These are phyloP conservation scores for Aphrophora alni DNA, from an alignment of 2,888 invertebrate genomes.

Conservation along the genomic window DNA sequence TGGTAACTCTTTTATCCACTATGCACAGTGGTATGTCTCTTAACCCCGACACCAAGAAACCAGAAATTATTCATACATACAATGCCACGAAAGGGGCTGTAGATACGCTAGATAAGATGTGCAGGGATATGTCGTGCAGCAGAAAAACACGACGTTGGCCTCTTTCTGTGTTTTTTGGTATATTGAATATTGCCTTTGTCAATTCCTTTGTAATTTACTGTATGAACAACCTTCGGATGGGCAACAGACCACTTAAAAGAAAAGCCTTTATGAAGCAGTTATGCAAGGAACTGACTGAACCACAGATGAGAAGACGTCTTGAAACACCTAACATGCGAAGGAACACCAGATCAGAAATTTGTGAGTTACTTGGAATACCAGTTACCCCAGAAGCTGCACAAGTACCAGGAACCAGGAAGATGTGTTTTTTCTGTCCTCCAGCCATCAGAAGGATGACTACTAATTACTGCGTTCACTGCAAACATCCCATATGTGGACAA, in stretches of 20 bases:
- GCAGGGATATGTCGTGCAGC: constrained; percentile 17
- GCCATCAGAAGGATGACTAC: constrained; percentile 13
- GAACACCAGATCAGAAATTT: background rate
- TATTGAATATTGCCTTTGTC: constrained; percentile 22
- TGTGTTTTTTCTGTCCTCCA: background rate
- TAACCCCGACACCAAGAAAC: constrained; percentile 4
- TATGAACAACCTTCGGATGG: background rate
- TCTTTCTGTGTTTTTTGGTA: constrained; percentile 13
- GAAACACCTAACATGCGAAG: constrained; percentile 1
- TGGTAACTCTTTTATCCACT: constrained; percentile 16
- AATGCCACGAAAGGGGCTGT: constrained; percentile 16
- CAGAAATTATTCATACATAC: constrained; percentile 17
- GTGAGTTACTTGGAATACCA: constrained; percentile 13
- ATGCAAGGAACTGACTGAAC: constrained; percentile 21
- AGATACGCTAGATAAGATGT: constrained; percentile 17
- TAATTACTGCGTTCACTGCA: constrained; percentile 19
- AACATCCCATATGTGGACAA: constrained; percentile 27
- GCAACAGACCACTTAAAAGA: constrained; percentile 18
- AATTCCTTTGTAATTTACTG: constrained; percentile 10
- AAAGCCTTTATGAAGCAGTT: constrained; percentile 21
- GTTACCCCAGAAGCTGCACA: background rate
- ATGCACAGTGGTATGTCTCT: constrained; percentile 3
- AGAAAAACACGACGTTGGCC: constrained; percentile 19
- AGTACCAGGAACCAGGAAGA: background rate
- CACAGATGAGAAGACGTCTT: constrained; percentile 26